Evolutionary conservation across 1,140 invertebrate species (phyloP), one percentile per base, ranked within the genome.

Genomic region (Aphis gossypii): DNA sequence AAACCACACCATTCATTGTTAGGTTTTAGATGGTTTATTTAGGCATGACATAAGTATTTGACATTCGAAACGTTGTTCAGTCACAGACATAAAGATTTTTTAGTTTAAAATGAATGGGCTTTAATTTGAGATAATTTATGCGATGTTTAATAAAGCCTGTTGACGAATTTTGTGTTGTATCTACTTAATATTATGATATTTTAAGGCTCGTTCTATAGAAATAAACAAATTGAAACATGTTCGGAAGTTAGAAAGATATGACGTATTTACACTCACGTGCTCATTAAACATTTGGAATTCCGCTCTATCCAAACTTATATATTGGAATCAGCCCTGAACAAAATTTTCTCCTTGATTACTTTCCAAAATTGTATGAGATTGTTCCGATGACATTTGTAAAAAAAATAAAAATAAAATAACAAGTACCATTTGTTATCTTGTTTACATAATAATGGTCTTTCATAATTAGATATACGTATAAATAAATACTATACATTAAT

Each of bases 21-120:
- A 41, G 41, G 25, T 86, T 46, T 86, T 86, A 84, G 83, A 84
- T 44, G 83, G 41, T 84, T 86, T 44, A 86, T 46, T 86, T 86
- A 86, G 5, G 41, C 84, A 46, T 44, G 21, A 86, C 41, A 86
- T 46, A 46, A 46, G 41, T 86, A 84, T 41, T 41, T 11, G 9
- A 84, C 9, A 44, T 84, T 84, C 21, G 11, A 44, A 84, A 41
- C 82, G 21, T 44, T 21, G 82, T 44, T 3, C 82, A 41, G 14
- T 84, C 38, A 44, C 3, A 84, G 1, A 8, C 76, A 83, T 38
- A 83, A 83, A 23, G 14, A 76, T 9, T 44, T 83, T 84, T 84
- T 25, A 41, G 38, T 84, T 44, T 38, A 44, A 44, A 44, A 84
- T 84, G 83, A 41, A 84, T 83, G 76, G 76, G 41, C 23, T 84